Evolutionary conservation across 2,888 invertebrate species (phyloP), one percentile per base, ranked within the genome.

Genomic region (Eilema griseolum): DNA sequence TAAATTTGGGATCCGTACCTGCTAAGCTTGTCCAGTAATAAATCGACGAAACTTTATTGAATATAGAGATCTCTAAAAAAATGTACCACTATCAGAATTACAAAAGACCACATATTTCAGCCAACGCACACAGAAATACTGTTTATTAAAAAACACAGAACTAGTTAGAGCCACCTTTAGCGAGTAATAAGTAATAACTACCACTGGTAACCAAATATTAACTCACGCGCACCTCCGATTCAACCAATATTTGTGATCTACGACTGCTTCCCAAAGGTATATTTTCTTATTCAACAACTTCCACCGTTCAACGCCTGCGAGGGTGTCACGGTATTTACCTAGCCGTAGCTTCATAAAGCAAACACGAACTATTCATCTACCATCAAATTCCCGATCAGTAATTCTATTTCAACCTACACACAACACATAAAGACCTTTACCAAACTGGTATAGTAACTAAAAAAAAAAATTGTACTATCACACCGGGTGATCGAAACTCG

Each of bases 221-320:
- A 91, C 88, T 83, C 88, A 90, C 90, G 90, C 85, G 88, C 90
- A 92, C 92, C 91, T 92, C 85, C 88, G 88, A 94, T 93, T 94
- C 92, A 83, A 89, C 90, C 82, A 95, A 95, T 95, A 94, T 95
- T 95, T 95, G 92, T 91, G 85, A 84, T 88, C 88, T 87, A 88
- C 91, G 89, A 90, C 89, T 93, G 90, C 90, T 92, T 92, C 91
- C 90, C 91, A 90, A 91, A 91, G 91, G 91, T 90, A 89, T 93
- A 92, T 93, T 93, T 93, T 94, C 92, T 91, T 86, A 93, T 89
- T 88, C 92, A 93, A 93, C 93, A 90, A 90, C 89, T 87, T 91
- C 91, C 88, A 92, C 89, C 90, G 92, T 92, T 92, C 89, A 85
- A 90, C 89, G 88, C 89, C 86, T 81, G 88, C 87, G 88, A 90